phyloP scores from a whole-genome alignment of 2,797 vertebrate species.

The Pseudochirops corinnae region DNA sequence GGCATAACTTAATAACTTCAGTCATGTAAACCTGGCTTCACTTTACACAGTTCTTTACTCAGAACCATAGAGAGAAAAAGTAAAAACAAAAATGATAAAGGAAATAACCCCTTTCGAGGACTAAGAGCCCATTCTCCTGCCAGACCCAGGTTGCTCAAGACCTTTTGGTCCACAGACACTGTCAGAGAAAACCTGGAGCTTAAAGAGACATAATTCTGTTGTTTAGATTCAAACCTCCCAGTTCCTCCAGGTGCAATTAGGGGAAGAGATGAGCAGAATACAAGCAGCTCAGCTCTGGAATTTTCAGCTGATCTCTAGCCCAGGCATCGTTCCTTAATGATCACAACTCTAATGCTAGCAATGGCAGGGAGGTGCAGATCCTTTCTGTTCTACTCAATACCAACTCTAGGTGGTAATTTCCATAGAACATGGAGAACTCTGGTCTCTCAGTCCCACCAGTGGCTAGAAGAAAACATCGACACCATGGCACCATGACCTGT shows the following conservation, averaged over 20 bases:
- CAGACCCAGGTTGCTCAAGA: neutral
- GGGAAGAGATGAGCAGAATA: neutral
- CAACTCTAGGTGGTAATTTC: neutral
- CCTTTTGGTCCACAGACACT: neutral
- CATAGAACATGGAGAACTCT: neutral
- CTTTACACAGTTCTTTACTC: neutral
- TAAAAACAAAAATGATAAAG: neutral
- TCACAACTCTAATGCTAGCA: neutral
- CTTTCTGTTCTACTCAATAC: neutral
- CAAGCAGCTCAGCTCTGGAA: neutral
- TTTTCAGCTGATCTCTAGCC: neutral
- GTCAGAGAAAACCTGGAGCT: neutral
- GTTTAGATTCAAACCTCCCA: neutral
- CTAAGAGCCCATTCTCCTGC: neutral
- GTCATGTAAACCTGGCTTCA: neutral
- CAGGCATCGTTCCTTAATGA: neutral
- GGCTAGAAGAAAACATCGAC: neutral
- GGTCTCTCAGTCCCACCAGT: neutral
- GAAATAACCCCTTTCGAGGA: neutral
- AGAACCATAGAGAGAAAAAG: neutral
- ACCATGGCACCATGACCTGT: neutral
- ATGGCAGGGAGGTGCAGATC: neutral
- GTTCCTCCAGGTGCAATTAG: neutral
- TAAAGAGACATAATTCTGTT: neutral
- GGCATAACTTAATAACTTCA: neutral